Percentiles rank a stretch among this genome's conserved stretches.
phyloP scores from a whole-genome alignment of 2,113 vertebrate species.

The Cettia cetti region DNA sequence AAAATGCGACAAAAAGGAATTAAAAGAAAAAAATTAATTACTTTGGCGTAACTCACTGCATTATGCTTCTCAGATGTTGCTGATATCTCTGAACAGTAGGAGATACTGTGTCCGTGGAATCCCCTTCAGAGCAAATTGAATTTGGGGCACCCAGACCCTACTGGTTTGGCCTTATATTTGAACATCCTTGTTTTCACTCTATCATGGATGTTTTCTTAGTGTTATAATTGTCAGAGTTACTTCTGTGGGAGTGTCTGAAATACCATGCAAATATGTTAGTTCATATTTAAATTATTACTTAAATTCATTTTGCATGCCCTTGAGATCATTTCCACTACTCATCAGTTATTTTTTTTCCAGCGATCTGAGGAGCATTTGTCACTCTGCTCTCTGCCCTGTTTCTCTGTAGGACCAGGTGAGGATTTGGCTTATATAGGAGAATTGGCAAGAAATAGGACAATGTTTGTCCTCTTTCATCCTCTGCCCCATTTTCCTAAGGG shows the following conservation, averaged over 20 bases:
- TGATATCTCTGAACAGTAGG: neutral
- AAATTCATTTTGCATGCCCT: neutral
- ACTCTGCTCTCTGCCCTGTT: neutral
- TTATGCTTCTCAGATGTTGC: neutral
- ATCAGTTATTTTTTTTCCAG: neutral
- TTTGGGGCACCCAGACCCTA: neutral
- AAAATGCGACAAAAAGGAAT: neutral
- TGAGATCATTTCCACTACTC: neutral
- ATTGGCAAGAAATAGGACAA: neutral
- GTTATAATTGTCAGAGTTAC: neutral
- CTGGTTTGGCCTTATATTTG: neutral
- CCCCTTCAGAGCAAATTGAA: neutral
- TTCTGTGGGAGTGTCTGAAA: neutral
- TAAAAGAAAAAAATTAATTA: neutral
- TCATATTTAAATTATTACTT: neutral
- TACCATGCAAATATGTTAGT: neutral
- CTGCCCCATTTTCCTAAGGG: neutral
- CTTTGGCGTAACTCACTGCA: neutral
- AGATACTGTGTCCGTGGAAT: neutral
- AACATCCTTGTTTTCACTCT: neutral
- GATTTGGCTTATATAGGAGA: neutral
- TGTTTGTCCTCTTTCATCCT: neutral
- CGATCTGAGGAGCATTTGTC: neutral
- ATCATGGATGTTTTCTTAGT: neutral
- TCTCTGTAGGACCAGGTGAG: neutral